Conservation (phyloP, 2,797 vertebrate genomes). For the Apodemus agrarius region DNA sequence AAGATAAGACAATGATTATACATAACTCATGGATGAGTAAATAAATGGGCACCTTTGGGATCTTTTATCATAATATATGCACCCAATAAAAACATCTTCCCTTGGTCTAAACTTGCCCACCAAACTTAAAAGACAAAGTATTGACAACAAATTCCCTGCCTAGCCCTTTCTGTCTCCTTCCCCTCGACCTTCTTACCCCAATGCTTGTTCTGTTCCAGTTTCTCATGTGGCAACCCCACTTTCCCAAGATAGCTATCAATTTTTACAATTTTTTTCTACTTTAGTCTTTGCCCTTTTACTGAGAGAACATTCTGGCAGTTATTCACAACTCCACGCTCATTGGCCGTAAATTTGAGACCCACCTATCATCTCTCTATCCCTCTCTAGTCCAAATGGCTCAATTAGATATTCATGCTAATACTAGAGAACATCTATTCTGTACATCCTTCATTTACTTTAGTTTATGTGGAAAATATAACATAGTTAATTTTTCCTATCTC, state of each 20-base stretch:
- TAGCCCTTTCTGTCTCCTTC: background rate
- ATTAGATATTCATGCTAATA: background rate
- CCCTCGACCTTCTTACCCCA: rapidly evolving
- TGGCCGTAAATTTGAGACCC: background rate
- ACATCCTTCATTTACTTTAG: background rate
- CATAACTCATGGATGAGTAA: background rate
- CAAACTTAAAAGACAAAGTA: background rate
- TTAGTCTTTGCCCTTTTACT: background rate
- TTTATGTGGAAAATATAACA: slow-evolving; percentile 36
- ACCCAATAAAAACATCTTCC: background rate
- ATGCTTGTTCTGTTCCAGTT: background rate
- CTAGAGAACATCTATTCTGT: background rate
- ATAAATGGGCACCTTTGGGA: background rate
- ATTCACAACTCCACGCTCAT: background rate
- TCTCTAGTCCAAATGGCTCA: background rate
- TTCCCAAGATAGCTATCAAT: background rate
- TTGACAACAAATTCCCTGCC: background rate
- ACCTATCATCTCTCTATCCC: too few relatives aligned
- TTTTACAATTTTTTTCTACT: background rate
- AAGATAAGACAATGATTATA: background rate
- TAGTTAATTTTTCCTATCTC: background rate
- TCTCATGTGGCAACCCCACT: background rate
- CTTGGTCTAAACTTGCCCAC: background rate
- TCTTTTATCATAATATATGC: background rate
- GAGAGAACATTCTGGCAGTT: background rate